Evolutionary conservation across 2,113 vertebrate species (phyloP).

Genomic region (Boleophthalmus pectinirostris): DNA sequence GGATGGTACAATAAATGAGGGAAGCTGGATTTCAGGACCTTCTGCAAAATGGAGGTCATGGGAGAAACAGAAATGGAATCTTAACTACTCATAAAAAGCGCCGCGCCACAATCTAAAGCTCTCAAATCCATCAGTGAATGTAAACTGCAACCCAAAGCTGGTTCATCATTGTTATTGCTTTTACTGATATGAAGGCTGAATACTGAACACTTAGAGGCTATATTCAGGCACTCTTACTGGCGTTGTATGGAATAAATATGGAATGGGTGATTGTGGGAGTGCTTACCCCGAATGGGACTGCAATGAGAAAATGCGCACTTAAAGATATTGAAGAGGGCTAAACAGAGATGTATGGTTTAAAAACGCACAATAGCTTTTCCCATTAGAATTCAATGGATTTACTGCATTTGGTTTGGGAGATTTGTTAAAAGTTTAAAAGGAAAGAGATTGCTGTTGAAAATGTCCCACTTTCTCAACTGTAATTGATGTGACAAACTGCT

Average conservation of each 20-base stretch:
- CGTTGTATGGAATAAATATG: conserved; percentile 19
- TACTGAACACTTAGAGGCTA: conserved; percentile 21
- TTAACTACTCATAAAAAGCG: conserved; percentile 63
- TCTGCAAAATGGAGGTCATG: conserved; percentile 59
- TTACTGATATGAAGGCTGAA: conserved; percentile 34
- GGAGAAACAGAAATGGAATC: conserved; percentile 66
- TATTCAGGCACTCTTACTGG: conserved; percentile 25
- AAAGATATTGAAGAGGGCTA: neutral
- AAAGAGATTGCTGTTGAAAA: neutral
- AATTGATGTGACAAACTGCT: neutral
- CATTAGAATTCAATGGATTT: neutral
- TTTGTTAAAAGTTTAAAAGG: neutral
- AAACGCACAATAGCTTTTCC: neutral
- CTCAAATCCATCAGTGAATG: conserved; percentile 55
- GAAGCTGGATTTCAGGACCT: conserved; percentile 52
- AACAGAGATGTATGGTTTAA: neutral
- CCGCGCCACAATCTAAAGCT: conserved; percentile 42
- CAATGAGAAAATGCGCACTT: conserved; percentile 11
- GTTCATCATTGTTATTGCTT: conserved; percentile 55
- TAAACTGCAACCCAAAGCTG: conserved; percentile 49
- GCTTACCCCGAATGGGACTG: conserved; percentile 28
- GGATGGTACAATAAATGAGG: conserved; percentile 49
- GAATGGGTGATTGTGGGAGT: neutral
- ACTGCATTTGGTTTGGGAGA: no score
- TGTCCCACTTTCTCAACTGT: neutral